Percentiles rank a stretch among this genome's conserved stretches.
Evolutionary conservation across 1,140 invertebrate species (phyloP).

Genomic region (Sitophilus oryzae): DNA sequence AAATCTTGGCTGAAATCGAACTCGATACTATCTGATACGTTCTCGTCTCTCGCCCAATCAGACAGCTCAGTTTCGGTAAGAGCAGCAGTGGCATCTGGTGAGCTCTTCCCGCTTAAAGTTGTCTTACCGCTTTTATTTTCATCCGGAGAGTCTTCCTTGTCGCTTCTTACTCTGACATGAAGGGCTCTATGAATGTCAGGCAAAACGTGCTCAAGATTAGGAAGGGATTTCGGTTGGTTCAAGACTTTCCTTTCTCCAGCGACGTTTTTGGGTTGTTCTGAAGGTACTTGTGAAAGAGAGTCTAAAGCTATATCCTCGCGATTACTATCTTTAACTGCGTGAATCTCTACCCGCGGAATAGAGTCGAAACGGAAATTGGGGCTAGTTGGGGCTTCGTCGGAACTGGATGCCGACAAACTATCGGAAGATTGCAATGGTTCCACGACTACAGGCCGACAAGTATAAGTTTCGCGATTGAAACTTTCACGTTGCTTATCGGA

Average conservation of each 20-base stretch:
- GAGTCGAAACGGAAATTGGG: slow-evolving; percentile 23
- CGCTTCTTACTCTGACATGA: slow-evolving; percentile 27
- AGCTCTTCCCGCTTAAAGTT: slow-evolving; percentile 48
- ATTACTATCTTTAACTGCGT: slow-evolving; percentile 16
- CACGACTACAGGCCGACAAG: slow-evolving; percentile 58
- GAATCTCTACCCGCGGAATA: slow-evolving; percentile 31
- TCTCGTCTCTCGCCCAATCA: slow-evolving; percentile 75
- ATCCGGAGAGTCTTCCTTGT: slow-evolving; percentile 17
- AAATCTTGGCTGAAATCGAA: slow-evolving; percentile 52
- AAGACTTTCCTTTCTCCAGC: slow-evolving; percentile 39
- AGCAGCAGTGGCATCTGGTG: slow-evolving; percentile 56
- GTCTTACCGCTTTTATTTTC: slow-evolving; percentile 19
- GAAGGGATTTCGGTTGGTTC: slow-evolving; percentile 42
- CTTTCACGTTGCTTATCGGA: slow-evolving; percentile 51
- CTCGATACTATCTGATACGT: slow-evolving; percentile 64
- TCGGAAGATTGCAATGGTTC: slow-evolving; percentile 48
- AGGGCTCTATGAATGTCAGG: slow-evolving; percentile 33
- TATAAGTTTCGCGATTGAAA: slow-evolving; percentile 56
- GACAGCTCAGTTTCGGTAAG: slow-evolving; percentile 78
- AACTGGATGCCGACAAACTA: slow-evolving; percentile 54
- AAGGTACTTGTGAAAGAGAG: slow-evolving; percentile 13
- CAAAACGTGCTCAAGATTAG: slow-evolving; percentile 33
- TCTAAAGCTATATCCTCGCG: slow-evolving; percentile 27
- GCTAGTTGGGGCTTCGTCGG: slow-evolving; percentile 23
- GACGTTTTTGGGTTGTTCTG: slow-evolving; percentile 33